Conservation (phyloP, 2,797 vertebrate genomes). For the Myripristis jacobus region DNA sequence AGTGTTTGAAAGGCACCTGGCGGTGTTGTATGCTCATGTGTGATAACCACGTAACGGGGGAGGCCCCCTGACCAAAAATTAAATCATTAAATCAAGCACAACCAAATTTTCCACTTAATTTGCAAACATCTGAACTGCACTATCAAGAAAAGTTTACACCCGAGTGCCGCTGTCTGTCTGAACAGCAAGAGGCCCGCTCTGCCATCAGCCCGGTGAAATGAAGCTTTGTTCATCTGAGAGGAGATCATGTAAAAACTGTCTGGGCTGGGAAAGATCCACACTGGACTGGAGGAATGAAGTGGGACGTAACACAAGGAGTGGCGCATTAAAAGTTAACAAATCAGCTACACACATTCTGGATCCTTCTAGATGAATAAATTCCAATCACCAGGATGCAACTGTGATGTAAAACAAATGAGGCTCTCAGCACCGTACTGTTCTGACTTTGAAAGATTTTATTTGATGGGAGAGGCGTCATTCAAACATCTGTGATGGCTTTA, state of each 20-base stretch:
- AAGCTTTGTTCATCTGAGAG: not conserved
- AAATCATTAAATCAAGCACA: constrained; percentile 31
- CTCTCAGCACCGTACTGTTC: too few relatives aligned
- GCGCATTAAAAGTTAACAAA: too few relatives aligned
- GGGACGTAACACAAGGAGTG: too few relatives aligned
- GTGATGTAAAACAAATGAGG: too few relatives aligned
- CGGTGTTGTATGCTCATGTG: not conserved
- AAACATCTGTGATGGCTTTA: too few relatives aligned
- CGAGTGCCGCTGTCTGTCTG: not conserved
- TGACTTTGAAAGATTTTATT: too few relatives aligned
- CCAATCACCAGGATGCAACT: too few relatives aligned
- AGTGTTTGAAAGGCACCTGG: constrained; percentile 24
- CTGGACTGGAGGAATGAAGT: not conserved
- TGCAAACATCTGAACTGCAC: not conserved
- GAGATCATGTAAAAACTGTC: not conserved
- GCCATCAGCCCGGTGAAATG: not conserved
- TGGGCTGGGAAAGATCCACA: not conserved
- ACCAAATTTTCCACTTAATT: constrained; percentile 30
- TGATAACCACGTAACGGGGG: constrained; percentile 14
- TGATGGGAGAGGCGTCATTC: too few relatives aligned
- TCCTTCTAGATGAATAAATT: too few relatives aligned
- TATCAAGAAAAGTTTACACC: constrained; percentile 9
- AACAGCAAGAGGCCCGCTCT: not conserved
- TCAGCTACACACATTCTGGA: too few relatives aligned
- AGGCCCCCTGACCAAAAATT: constrained; percentile 10